phyloP scores from a whole-genome alignment of 1,140 invertebrate genomes.

The Camponotus floridanus region DNA sequence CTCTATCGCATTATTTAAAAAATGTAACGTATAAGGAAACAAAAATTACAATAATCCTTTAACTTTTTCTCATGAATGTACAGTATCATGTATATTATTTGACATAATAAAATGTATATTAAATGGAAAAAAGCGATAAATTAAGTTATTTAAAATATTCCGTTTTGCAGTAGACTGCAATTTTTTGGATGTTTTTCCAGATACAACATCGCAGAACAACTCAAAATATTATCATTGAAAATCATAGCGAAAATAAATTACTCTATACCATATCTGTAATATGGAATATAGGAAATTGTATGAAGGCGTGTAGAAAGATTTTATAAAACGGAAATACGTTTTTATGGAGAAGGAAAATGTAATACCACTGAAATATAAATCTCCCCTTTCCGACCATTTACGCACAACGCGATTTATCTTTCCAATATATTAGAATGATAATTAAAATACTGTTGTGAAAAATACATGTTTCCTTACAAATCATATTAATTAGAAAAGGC shows the following conservation, averaged over 20 bases:
- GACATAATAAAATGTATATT: neutral
- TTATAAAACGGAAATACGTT: neutral
- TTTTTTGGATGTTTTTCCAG: neutral
- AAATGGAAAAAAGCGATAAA: neutral
- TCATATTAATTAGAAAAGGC: neutral
- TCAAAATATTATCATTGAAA: neutral
- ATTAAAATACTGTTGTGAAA: neutral
- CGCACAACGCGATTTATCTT: neutral
- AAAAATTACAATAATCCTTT: neutral
- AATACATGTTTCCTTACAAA: neutral
- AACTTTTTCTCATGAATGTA: neutral
- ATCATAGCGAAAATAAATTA: neutral
- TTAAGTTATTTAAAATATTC: neutral
- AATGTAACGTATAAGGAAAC: neutral
- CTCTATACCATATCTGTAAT: constrained; percentile 4
- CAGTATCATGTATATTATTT: neutral
- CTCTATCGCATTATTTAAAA: neutral
- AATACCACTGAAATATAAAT: constrained; percentile 22
- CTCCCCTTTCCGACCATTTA: constrained; percentile 1
- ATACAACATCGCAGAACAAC: neutral
- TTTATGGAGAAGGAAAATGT: constrained; percentile 1
- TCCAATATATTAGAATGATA: neutral
- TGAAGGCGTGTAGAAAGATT: neutral
- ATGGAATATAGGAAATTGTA: neutral
- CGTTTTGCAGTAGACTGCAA: neutral